A percentile compares a stretch with the other conserved stretches of the same genome.
Evolutionary conservation across 2,888 invertebrate species (phyloP).

Genomic region (Noctua comes): DNA sequence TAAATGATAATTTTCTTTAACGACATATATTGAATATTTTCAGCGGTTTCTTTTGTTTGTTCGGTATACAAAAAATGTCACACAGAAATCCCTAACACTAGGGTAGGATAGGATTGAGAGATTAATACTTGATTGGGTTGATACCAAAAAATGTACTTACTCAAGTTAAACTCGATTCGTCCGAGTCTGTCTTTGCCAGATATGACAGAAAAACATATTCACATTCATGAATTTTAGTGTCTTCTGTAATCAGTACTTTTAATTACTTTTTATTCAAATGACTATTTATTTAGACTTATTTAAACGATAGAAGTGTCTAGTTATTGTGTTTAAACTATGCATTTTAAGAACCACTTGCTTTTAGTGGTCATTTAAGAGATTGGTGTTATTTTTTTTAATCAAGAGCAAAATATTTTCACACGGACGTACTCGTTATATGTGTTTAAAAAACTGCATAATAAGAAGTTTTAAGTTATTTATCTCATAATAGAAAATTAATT

Average conservation of each 20-base stretch:
- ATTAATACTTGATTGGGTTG: no score
- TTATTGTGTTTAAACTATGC: background rate
- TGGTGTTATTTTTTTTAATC: background rate
- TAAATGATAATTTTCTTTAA: background rate
- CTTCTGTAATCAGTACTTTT: background rate
- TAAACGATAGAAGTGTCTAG: background rate
- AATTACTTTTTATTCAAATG: background rate
- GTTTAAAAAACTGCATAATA: constrained; percentile 35
- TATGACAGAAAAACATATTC: background rate
- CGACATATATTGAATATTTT: background rate
- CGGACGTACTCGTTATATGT: background rate
- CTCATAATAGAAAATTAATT: background rate
- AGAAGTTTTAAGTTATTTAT: background rate
- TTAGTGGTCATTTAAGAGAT: background rate
- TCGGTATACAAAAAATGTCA: background rate
- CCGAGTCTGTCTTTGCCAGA: background rate
- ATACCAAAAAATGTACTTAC: background rate
- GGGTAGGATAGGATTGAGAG: background rate
- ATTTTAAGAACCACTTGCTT: background rate
- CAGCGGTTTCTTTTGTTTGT: background rate
- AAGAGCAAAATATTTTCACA: constrained; percentile 38
- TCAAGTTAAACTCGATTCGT: background rate
- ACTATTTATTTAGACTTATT: background rate
- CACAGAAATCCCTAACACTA: background rate
- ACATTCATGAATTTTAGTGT: background rate